Evolutionary conservation across 2,113 vertebrate genomes (phyloP).

Genomic region (Macrotis lagotis): DNA sequence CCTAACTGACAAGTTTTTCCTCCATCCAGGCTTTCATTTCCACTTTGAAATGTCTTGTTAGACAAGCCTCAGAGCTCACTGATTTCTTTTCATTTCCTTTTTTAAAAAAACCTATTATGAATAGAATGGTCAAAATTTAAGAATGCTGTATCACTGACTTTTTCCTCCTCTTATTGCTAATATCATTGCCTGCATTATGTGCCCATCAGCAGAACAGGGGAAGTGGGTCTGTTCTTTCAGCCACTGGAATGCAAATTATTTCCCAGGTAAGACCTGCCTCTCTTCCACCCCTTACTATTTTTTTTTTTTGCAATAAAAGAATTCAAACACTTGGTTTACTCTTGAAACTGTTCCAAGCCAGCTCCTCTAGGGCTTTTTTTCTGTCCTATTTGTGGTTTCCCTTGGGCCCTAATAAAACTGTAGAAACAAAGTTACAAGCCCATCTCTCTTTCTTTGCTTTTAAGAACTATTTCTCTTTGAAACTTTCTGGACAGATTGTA

Average conservation of each 20-base stretch:
- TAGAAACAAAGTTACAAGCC: constrained; percentile 49
- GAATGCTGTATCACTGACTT: constrained; percentile 51
- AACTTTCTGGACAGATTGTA: constrained; percentile 23
- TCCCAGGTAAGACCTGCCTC: constrained; percentile 49
- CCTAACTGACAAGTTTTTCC: constrained; percentile 78
- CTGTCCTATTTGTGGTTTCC: constrained; percentile 44
- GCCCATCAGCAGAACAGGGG: constrained; percentile 50
- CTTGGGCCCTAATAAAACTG: fast-evolving
- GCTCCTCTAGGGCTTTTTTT: constrained; percentile 3
- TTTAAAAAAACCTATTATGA: constrained; percentile 59
- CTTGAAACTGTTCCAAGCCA: constrained; percentile 25
- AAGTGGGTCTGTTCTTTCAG: constrained; percentile 60
- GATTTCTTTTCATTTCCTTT: constrained; percentile 49
- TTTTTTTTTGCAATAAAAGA: constrained; percentile 54
- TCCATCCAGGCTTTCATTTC: constrained; percentile 77
- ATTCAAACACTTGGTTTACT: constrained; percentile 57
- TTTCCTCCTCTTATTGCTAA: constrained; percentile 52
- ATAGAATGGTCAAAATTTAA: constrained; percentile 70
- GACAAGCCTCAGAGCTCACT: constrained; percentile 76
- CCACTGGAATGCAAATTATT: constrained; percentile 55
- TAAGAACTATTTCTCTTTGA: constrained; percentile 51
- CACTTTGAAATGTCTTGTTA: constrained; percentile 81
- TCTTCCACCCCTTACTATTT: not conserved
- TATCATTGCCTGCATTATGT: constrained; percentile 19
- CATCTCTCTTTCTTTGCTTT: constrained; percentile 5